Percentiles rank a stretch among this genome's conserved stretches.
Conservation (phyloP, 2,888 invertebrate genomes). For the Allacma fusca region DNA sequence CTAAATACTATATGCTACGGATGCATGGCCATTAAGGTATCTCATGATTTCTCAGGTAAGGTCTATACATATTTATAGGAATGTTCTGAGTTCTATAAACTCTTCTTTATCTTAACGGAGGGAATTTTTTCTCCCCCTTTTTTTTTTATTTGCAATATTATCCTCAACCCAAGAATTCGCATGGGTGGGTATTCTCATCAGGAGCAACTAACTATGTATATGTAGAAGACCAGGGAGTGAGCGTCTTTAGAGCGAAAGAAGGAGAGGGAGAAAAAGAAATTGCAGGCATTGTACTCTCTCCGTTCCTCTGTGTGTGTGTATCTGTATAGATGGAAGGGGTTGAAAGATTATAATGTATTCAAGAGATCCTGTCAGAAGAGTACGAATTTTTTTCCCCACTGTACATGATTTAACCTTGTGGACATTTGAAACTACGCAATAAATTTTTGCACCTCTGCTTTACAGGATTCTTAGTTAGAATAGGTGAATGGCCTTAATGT, state of each 20-base stretch:
- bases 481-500: slow-evolving; percentile 37
- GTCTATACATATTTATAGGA: too few relatives aligned
- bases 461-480: not conserved
- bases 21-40: too few relatives aligned
- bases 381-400: not conserved
- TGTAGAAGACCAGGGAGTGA: too few relatives aligned
- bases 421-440: slow-evolving; percentile 39
- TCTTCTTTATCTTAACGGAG: not conserved
- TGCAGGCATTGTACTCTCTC: not conserved
- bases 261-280: not conserved
- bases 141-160: not conserved
- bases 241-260: too few relatives aligned
- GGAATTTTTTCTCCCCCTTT: not conserved
- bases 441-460: slow-evolving; percentile 34
- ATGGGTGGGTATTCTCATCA: not conserved
- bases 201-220: too few relatives aligned
- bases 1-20: too few relatives aligned
- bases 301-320: not conserved
- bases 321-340: not conserved
- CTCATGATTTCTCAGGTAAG: too few relatives aligned
- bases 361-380: slow-evolving; percentile 13
- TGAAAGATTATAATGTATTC: not conserved
- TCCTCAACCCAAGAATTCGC: not conserved
- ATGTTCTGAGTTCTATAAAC: too few relatives aligned
- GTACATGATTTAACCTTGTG: slow-evolving; percentile 41